Conservation (phyloP, 2,797 vertebrate genomes). For the Clamator glandarius region DNA sequence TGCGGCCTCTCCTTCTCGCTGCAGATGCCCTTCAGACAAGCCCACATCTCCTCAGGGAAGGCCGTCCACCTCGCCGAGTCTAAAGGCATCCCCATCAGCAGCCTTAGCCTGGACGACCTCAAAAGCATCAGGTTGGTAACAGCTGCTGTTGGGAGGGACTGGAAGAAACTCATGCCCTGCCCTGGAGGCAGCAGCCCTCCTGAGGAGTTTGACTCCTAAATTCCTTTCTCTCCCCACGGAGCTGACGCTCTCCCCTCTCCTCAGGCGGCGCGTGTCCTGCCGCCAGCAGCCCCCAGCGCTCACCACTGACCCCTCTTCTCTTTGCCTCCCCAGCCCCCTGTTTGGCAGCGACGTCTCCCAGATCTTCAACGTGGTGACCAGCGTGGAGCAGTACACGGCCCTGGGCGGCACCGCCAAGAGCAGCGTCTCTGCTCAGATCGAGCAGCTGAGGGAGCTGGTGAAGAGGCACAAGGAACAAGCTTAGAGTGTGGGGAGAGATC, state of each 20-base stretch:
- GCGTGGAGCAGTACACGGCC: constrained; percentile 92
- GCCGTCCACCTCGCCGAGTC: constrained; percentile 88
- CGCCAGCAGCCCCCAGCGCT: neutral
- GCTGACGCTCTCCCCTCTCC: neutral
- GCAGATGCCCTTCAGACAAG: constrained; percentile 94
- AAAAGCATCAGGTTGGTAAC: constrained; percentile 80
- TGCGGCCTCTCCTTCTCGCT: neutral
- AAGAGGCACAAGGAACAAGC: neutral
- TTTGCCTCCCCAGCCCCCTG: constrained; percentile 73
- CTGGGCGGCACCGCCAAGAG: constrained; percentile 88
- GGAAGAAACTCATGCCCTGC: neutral
- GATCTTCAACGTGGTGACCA: constrained; percentile 90
- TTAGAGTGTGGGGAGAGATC: neutral
- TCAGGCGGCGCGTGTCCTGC: accelerated
- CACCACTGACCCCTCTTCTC: neutral
- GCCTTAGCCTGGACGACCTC: constrained; percentile 85
- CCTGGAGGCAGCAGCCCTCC: neutral
- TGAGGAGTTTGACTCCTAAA: neutral
- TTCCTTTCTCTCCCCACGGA: neutral
- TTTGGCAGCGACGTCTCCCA: constrained; percentile 77
- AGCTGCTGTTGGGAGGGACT: neutral
- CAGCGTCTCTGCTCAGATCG: constrained; percentile 78
- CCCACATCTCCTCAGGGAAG: constrained; percentile 87
- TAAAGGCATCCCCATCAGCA: constrained; percentile 82
- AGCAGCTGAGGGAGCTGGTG: neutral